Base-by-base conservation (phyloP, 2,888 invertebrate species). In the Punctoribates punctum region DNA sequence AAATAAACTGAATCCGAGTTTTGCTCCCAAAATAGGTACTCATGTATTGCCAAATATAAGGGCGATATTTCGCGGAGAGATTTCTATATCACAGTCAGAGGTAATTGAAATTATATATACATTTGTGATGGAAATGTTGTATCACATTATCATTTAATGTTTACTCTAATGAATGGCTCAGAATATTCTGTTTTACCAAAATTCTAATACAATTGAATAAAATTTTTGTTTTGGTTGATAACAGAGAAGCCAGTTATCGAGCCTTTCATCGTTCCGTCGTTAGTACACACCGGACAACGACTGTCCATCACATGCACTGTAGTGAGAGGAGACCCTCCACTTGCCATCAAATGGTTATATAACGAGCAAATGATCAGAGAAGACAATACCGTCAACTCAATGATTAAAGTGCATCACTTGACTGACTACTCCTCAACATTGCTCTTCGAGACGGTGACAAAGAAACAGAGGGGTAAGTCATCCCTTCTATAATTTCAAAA, bases 301-400 rank as follows among this genome's bases (percentile, higher is more conserved):
- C 93, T 93, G 46, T 93, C 93, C 78, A 93, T 94, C 83, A 90
- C 93, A 80, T 94, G 94, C 84, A 91, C 93, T 86, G 92, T 94
- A 83, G 88, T 93, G 83, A 93, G 93, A 85, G 94, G 96, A 27
- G 95, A 96, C 86, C 88, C 93, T 81, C 96, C 96, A 73, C 91
- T 96, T 81, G 90, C 90, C 80, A 93, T 96, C 85, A 88, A 90
- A 75, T 96, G 95, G 95, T 92, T 92, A 83, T 90, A 94, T 84
- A 92, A 95, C 83, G 92, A 82, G 4, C 76, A 81, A n/a, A 78
- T 42, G 34, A 73, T 77, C 9, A 51, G n/a, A 2, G 73, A 65
- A 29, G 42, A 65, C 20, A 11, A 27, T 25, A 27, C 38, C 11
- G 15, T 48, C 15, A 34, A 25, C 60, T 11, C 38, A 29, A 11